Evolutionary conservation across 2,888 invertebrate species (phyloP).

Genomic region (Proisotoma minuta): DNA sequence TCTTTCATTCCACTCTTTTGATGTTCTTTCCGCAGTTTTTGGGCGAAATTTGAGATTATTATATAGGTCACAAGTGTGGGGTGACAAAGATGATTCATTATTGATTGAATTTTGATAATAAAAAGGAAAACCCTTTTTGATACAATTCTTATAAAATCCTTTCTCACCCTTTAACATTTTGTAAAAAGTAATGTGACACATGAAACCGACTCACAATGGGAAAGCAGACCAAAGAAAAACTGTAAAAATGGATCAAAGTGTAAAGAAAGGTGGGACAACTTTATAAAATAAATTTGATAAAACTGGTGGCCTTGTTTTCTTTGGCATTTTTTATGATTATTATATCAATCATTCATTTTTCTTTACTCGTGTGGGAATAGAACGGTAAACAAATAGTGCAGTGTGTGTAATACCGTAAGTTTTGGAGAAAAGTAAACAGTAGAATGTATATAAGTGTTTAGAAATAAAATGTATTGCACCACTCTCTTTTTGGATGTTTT

Average conservation of each 20-base stretch:
- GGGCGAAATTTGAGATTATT: constrained; percentile 8
- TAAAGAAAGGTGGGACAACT: neutral
- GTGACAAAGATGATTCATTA: neutral
- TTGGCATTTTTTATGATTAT: no score
- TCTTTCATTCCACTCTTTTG: neutral
- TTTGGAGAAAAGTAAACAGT: constrained; percentile 13
- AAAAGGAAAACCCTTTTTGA: constrained; percentile 7
- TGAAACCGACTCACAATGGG: neutral
- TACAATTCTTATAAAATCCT: neutral
- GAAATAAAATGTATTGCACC: constrained; percentile 5
- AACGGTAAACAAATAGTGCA: constrained; percentile 22
- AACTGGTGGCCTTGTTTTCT: constrained; percentile 5
- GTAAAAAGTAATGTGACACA: constrained; percentile 2
- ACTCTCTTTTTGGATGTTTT: neutral
- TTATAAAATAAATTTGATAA: neutral
- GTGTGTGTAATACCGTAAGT: neutral
- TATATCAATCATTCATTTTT: constrained; percentile 6
- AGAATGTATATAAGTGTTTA: constrained; percentile 4
- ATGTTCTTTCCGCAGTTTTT: neutral
- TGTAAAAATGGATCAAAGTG: constrained; percentile 6
- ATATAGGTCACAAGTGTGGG: neutral
- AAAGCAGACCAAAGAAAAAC: neutral
- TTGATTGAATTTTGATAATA: neutral
- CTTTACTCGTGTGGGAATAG: constrained; percentile 31
- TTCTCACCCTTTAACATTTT: constrained; percentile 5